Evolutionary conservation across 2,797 vertebrate genomes (phyloP).

Genomic region (Melanotaenia maccullochi): DNA sequence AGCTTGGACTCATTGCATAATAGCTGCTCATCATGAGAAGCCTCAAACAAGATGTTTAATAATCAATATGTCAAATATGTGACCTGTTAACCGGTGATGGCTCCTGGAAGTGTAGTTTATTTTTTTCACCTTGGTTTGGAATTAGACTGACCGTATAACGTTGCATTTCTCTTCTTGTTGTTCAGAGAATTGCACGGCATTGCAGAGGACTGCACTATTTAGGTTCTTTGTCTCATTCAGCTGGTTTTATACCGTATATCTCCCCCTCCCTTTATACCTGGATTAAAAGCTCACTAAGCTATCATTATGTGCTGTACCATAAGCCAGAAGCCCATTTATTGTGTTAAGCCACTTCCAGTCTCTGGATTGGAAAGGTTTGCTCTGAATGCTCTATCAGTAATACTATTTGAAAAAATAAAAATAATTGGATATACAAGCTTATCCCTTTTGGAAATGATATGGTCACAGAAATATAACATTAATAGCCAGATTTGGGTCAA

Average conservation of each 20-base stretch:
- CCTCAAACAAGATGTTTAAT: conserved; percentile 29
- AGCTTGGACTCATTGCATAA: conserved; percentile 59
- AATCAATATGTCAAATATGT: conserved; percentile 48
- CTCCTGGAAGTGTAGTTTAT: conserved; percentile 20
- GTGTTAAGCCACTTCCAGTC: conserved; percentile 35
- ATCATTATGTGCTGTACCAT: conserved; percentile 26
- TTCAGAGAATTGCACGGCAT: conserved; percentile 38
- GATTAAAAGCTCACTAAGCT: conserved; percentile 53
- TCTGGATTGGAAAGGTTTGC: conserved; percentile 3
- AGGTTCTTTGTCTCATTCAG: conserved; percentile 32
- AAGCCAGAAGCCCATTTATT: conserved; percentile 38
- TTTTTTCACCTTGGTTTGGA: conserved; percentile 26
- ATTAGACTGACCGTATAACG: conserved; percentile 21
- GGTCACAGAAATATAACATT: background rate
- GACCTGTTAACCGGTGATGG: conserved; percentile 1
- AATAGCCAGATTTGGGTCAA: conserved; percentile 2
- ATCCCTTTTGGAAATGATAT: conserved; percentile 19
- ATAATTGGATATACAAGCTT: background rate
- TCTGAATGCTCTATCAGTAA: conserved; percentile 11
- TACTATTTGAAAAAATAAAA: background rate
- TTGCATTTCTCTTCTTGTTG: conserved; percentile 8
- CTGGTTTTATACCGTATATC: conserved; percentile 21
- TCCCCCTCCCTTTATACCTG: conserved; percentile 23
- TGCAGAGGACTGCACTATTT: conserved; percentile 39
- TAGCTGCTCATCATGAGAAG: conserved; percentile 44